phyloP scores from a whole-genome alignment of 1,140 invertebrate genomes.

The Habropoda laboriosa region DNA sequence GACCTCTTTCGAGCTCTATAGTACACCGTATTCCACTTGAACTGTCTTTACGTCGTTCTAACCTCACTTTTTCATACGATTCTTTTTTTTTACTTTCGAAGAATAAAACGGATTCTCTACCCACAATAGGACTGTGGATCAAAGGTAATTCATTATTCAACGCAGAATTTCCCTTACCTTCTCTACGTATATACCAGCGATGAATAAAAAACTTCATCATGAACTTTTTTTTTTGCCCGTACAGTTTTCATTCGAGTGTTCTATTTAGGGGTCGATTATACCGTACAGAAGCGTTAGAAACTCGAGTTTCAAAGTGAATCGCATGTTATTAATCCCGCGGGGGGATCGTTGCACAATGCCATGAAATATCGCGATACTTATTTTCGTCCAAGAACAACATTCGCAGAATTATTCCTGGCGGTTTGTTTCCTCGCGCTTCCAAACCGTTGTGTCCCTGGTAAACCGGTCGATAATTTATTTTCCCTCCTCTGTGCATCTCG shows the following conservation, averaged over 20 bases:
- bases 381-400: neutral
- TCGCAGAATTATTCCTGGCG: slow-evolving; percentile 1
- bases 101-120: neutral
- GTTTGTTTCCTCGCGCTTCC: neutral
- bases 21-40: neutral
- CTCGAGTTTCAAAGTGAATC: neutral
- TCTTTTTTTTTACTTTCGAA: neutral
- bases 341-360: neutral
- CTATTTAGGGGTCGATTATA: neutral
- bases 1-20: neutral
- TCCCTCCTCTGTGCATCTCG: neutral
- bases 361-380: slow-evolving; percentile 16
- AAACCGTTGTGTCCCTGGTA: neutral
- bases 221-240: neutral
- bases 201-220: neutral
- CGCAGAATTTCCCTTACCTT: neutral
- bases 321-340: neutral
- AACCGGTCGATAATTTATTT: neutral
- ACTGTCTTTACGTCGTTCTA: neutral
- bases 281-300: neutral
- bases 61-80: neutral
- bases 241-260: neutral
- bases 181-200: neutral
- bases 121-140: neutral
- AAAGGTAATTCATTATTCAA: slow-evolving; percentile 3